Base-by-base conservation (phyloP, 2,797 vertebrate genomes). In the Melanotaenia boesemani region DNA sequence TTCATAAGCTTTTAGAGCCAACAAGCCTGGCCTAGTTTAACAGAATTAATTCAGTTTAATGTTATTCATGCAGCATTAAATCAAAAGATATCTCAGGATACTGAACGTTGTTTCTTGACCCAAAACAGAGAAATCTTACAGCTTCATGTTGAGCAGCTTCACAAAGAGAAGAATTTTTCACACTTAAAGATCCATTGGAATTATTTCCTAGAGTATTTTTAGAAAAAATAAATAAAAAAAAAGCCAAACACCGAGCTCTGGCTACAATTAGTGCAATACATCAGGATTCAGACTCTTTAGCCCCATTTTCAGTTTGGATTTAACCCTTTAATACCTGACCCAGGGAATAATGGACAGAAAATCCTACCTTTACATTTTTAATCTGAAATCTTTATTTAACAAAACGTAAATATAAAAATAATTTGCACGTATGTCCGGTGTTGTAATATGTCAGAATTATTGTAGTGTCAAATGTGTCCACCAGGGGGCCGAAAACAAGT, bases 21-120 rank as follows among this genome's bases (percentile, higher is more conserved):
- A 56, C 65, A 41, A 41, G 52, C 24, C 18, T 32, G 62, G 18
- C 44, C 62, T 50, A 13, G 62, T 50, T 44, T 30, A 8, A 5
- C 24, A n/a, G 36, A 67, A 5, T 48, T 15, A 20, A 57, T 57
- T 41, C 24, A 57, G 54, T 57, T 66, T 39, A 55, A 39, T 26
- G 52, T 67, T n/a, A 11, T 57, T 57, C 41, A 7, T 57, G 65
- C 36, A 67, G 52, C 36, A 67, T 56, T 57, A 30, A 67, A 67
- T 67, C 52, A 57, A 41, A 39, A 67, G 18, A 39, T n/a, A 8
- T 44, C 26, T 67, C 24, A n/a, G 46, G 46, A n/a, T 18, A n/a
- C 46, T 48, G 18, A n/a, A 48, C 20, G 15, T 48, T 20, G 18
- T 48, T 5, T 30, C 30, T 30, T 30, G 30, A 30, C 30, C 30